phyloP scores from a whole-genome alignment of 2,113 vertebrate species.

The Cottus gobio region DNA sequence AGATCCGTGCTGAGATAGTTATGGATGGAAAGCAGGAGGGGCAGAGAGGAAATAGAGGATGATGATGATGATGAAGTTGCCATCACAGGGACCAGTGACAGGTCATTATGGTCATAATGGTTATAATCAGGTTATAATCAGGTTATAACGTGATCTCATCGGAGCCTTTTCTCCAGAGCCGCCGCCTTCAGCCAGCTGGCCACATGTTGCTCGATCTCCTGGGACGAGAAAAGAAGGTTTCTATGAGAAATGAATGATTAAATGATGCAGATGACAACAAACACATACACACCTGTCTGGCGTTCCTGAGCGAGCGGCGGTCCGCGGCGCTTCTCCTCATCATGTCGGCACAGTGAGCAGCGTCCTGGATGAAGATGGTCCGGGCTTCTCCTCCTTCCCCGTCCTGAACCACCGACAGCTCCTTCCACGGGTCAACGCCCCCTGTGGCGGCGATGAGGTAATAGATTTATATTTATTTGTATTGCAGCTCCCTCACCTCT shows the following conservation, averaged over 20 bases:
- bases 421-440: constrained; percentile 83
- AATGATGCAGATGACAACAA: neutral
- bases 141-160: constrained; percentile 39
- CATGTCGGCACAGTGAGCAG: constrained; percentile 85
- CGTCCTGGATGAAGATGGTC: constrained; percentile 77
- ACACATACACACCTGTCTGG: constrained; percentile 68
- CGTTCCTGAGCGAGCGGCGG: constrained; percentile 68
- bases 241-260: too few species aligned
- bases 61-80: constrained; percentile 28
- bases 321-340: constrained; percentile 37
- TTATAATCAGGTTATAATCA: constrained; percentile 48
- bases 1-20: neutral
- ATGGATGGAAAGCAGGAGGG: constrained; percentile 7
- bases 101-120: too few species aligned
- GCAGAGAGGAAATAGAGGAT: constrained; percentile 30
- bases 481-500: too few species aligned
- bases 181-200: constrained; percentile 78
- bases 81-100: constrained; percentile 24
- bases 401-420: constrained; percentile 76
- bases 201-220: constrained; percentile 79
- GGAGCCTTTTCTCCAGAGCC: constrained; percentile 11
- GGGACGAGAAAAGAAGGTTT: neutral
- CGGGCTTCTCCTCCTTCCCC: constrained; percentile 47
- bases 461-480: neutral
- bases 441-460: constrained; percentile 55